Evolutionary conservation across 2,888 invertebrate genomes (phyloP).

Genomic region (Andrena hattorfiana): DNA sequence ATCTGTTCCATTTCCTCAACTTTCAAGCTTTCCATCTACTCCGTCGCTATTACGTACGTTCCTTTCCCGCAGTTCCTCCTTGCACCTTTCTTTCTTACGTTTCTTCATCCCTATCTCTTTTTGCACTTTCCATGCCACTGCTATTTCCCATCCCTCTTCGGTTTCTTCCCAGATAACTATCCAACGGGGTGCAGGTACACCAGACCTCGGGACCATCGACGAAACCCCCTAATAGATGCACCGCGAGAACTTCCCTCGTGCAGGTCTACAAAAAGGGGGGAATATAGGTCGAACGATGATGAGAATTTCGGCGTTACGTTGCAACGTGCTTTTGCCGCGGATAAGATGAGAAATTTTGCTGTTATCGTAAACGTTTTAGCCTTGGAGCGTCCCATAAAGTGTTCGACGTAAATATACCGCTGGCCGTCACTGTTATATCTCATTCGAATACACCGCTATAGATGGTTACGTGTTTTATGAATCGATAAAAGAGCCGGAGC

Average conservation of each 20-base stretch:
- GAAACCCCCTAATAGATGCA: not conserved
- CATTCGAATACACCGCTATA: slow-evolving; percentile 14
- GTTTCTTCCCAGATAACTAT: not conserved
- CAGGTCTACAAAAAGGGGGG: slow-evolving; percentile 6
- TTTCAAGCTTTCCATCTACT: not conserved
- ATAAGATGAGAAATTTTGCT: slow-evolving; percentile 36
- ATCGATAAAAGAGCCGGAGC: slow-evolving; percentile 38
- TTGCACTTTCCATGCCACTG: not conserved
- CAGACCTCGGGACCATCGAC: slow-evolving; percentile 8
- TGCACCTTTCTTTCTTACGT: not conserved
- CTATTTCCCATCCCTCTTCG: not conserved
- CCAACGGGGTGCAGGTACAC: not conserved
- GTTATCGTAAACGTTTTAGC: slow-evolving; percentile 39
- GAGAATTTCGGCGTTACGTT: slow-evolving; percentile 36
- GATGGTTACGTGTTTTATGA: slow-evolving; percentile 10
- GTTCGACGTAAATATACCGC: slow-evolving; percentile 3
- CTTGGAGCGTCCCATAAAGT: slow-evolving; percentile 25
- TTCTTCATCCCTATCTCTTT: not conserved
- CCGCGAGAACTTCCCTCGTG: slow-evolving; percentile 4
- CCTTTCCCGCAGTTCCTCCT: not conserved
- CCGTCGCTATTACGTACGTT: too few species aligned
- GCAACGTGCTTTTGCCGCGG: slow-evolving; percentile 14
- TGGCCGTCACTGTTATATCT: not conserved
- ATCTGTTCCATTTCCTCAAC: not conserved
- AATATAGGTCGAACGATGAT: slow-evolving; percentile 39